phyloP scores from a whole-genome alignment of 2,888 invertebrate genomes.

The Andrena chrysosceles region DNA sequence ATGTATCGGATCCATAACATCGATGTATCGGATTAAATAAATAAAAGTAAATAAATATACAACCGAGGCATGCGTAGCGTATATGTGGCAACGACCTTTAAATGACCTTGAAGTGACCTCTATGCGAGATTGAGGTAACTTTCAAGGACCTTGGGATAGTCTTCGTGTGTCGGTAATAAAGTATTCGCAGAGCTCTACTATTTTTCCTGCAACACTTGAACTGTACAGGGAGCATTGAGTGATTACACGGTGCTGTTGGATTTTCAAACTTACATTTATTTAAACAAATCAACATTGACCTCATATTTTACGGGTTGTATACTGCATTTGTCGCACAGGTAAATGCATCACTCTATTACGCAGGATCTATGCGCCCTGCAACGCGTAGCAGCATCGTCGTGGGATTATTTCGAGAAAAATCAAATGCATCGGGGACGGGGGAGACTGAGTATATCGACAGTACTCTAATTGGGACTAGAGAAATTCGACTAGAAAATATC shows the following conservation, averaged over 20 bases:
- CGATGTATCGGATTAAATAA: no score
- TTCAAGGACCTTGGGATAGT: no score
- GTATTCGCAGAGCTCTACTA: no score
- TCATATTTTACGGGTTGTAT: slow-evolving; percentile 84
- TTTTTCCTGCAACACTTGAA: no score
- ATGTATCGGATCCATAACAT: no score
- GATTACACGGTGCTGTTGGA: slow-evolving; percentile 62
- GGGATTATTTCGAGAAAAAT: slow-evolving; percentile 70
- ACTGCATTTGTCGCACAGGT: slow-evolving; percentile 83
- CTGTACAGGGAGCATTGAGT: neutral
- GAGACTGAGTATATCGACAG: slow-evolving; percentile 68
- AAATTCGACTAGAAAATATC: slow-evolving; percentile 67
- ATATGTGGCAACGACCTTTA: neutral
- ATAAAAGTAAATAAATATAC: neutral
- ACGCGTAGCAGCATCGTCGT: slow-evolving; percentile 75
- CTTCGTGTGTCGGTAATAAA: no score
- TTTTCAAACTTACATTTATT: slow-evolving; percentile 85
- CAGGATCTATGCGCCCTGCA: slow-evolving; percentile 81
- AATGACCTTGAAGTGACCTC: neutral
- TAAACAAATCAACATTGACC: slow-evolving; percentile 85
- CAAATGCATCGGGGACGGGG: slow-evolving; percentile 70
- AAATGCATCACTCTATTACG: slow-evolving; percentile 82
- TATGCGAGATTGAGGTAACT: no score
- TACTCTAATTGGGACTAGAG: slow-evolving; percentile 69
- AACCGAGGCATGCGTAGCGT: neutral